Evolutionary conservation across 2,888 invertebrate species (phyloP).

Genomic region (Hipparchia semele): DNA sequence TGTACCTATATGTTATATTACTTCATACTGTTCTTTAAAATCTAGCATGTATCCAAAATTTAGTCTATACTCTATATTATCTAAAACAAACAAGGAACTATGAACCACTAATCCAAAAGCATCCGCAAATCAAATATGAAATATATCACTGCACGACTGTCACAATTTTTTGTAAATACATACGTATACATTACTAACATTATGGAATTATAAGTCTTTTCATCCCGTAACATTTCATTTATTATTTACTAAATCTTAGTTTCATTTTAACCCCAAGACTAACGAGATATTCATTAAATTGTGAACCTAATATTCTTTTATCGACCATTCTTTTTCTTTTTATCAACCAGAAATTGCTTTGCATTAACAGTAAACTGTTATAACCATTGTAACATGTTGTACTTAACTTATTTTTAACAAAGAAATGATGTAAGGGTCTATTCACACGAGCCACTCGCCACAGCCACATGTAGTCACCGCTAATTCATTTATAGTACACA

Average conservation of each 20-base stretch:
- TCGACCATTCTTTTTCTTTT: background rate
- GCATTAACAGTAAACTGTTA: background rate
- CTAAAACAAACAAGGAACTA: background rate
- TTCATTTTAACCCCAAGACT: background rate
- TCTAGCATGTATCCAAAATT: background rate
- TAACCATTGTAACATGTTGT: too few species aligned
- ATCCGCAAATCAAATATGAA: background rate
- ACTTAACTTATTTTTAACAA: too few species aligned
- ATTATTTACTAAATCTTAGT: background rate
- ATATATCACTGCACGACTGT: slow-evolving; percentile 36
- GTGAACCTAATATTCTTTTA: background rate
- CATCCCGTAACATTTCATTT: background rate
- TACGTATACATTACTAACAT: background rate
- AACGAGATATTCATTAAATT: background rate
- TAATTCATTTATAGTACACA: too few species aligned
- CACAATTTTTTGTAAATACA: slow-evolving; percentile 26
- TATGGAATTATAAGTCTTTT: background rate
- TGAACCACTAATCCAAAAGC: background rate
- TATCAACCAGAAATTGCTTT: background rate
- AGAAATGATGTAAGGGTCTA: too few species aligned
- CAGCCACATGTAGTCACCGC: too few species aligned
- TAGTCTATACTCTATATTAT: too few species aligned
- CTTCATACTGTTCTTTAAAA: background rate
- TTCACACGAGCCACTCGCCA: too few species aligned
- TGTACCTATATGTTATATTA: background rate